phyloP scores from a whole-genome alignment of 2,797 vertebrate species.

The Bucorvus abyssinicus region DNA sequence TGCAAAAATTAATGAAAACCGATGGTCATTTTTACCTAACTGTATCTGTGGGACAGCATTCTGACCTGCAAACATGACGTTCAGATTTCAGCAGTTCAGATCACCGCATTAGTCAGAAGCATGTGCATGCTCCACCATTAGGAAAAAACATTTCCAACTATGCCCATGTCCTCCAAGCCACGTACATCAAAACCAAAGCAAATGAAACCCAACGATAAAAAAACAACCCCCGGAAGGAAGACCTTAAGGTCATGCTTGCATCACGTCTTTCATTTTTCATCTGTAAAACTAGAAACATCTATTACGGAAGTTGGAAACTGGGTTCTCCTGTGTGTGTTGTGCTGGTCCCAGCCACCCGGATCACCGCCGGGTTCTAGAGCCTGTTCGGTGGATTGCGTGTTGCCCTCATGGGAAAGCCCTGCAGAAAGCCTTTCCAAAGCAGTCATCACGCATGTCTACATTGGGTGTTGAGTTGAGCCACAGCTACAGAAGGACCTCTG shows the following conservation, averaged over 20 bases:
- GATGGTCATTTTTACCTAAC: not conserved
- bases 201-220: not conserved
- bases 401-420: not conserved
- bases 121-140: not conserved
- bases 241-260: not conserved
- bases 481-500: not conserved
- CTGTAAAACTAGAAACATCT: not conserved
- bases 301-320: not conserved
- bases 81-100: not conserved
- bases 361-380: not conserved
- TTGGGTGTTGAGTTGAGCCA: not conserved
- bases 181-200: not conserved
- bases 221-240: not conserved
- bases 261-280: not conserved
- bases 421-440: not conserved
- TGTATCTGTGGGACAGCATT: not conserved
- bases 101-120: not conserved
- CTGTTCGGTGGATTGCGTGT: accelerated
- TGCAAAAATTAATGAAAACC: not conserved
- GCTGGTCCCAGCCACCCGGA: not conserved
- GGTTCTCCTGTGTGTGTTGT: not conserved
- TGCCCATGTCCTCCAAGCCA: not conserved
- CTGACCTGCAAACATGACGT: not conserved
- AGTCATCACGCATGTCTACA: not conserved
- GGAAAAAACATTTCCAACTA: not conserved